Evolutionary conservation across 2,797 vertebrate species (phyloP).

Genomic region (Sebastes hubbsi): DNA sequence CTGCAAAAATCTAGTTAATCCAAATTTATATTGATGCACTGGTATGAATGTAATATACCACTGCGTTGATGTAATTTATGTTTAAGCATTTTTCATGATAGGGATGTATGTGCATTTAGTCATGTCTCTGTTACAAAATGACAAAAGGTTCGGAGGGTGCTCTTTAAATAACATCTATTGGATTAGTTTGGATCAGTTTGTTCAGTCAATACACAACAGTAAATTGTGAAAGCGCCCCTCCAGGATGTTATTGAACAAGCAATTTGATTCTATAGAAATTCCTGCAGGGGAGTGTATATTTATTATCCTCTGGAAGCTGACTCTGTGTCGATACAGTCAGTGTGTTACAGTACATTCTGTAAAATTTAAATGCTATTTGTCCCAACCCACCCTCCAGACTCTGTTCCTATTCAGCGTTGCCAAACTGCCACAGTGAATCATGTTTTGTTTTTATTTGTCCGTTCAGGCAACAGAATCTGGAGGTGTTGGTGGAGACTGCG

Average conservation of each 20-base stretch:
- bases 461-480: conserved; percentile 40
- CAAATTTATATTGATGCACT: conserved; percentile 56
- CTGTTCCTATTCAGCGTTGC: conserved; percentile 35
- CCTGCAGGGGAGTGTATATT: conserved; percentile 37
- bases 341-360: conserved; percentile 36
- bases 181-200: conserved; percentile 45
- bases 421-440: conserved; percentile 58
- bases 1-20: conserved; percentile 34
- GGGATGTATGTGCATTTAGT: not conserved
- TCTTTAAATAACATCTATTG: conserved; percentile 39
- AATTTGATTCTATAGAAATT: conserved; percentile 48
- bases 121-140: conserved; percentile 17
- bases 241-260: conserved; percentile 53
- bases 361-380: conserved; percentile 57
- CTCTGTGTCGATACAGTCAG: conserved; percentile 34
- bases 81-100: conserved; percentile 21
- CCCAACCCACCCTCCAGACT: conserved; percentile 24
- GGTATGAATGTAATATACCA: conserved; percentile 7
- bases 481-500: conserved; percentile 42
- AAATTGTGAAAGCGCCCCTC: conserved; percentile 54
- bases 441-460: conserved; percentile 54
- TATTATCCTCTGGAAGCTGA: conserved; percentile 45
- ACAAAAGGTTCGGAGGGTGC: conserved; percentile 16
- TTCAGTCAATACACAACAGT: conserved; percentile 44
- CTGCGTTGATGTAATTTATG: conserved; percentile 19